phyloP scores from a whole-genome alignment of 2,113 vertebrate genomes.

The Ictidomys tridecemlineatus region DNA sequence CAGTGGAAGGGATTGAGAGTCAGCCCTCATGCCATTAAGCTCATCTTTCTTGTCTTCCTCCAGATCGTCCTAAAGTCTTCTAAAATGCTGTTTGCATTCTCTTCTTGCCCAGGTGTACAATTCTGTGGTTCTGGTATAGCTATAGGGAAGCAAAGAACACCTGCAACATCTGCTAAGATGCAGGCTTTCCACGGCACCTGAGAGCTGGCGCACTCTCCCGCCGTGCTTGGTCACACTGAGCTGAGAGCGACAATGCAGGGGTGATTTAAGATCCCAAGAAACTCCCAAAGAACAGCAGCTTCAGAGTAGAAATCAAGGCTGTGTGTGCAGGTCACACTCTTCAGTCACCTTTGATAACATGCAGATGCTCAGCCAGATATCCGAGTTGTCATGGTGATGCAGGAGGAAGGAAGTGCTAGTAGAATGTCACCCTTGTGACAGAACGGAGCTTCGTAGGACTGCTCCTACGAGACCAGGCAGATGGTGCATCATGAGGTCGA shows the following conservation, averaged over 20 bases:
- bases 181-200: accelerated
- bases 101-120: background rate
- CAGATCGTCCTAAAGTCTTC: background rate
- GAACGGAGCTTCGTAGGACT: background rate
- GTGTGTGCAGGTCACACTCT: too few species aligned
- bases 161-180: background rate
- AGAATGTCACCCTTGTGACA: background rate
- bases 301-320: background rate
- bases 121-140: background rate
- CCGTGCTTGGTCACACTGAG: accelerated
- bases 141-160: background rate
- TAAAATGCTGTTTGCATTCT: background rate
- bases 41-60: background rate
- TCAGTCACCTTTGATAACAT: background rate
- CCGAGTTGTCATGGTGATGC: background rate
- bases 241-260: accelerated
- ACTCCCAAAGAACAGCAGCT: background rate
- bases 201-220: too few species aligned
- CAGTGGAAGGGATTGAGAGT: background rate
- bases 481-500: accelerated
- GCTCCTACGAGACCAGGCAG: background rate
- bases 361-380: accelerated
- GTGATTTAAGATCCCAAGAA: background rate
- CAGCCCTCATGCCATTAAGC: background rate
- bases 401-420: accelerated